Percentiles rank a stretch among this genome's conserved stretches.
These are phyloP conservation scores for Pilophorus perplexus DNA, from an alignment of 2,888 invertebrate species.

Conservation along the genomic window DNA sequence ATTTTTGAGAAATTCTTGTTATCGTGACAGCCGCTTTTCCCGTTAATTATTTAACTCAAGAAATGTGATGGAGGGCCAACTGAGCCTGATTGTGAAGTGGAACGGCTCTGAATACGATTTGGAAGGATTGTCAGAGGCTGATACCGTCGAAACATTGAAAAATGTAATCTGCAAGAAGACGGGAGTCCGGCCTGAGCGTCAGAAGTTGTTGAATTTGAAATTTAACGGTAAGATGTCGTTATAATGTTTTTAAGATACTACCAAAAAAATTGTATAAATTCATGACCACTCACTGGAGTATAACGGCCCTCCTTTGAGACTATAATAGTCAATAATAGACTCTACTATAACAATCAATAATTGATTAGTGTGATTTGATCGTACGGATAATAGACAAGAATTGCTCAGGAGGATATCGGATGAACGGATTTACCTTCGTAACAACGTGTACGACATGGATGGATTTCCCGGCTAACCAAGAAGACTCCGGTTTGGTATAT, in stretches of 20 bases:
- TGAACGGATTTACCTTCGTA: too few relatives aligned
- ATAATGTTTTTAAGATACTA: not conserved
- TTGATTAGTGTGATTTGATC: too few relatives aligned
- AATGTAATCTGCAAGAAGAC: constrained; percentile 82
- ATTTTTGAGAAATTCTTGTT: not conserved
- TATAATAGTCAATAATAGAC: too few relatives aligned
- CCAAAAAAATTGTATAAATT: too few relatives aligned
- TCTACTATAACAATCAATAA: too few relatives aligned
- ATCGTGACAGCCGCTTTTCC: not conserved
- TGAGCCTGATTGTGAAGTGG: constrained; percentile 78
- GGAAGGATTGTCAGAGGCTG: constrained; percentile 68
- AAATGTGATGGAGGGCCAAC: constrained; percentile 44
- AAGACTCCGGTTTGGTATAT: too few relatives aligned
- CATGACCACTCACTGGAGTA: too few relatives aligned
- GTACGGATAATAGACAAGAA: too few relatives aligned
- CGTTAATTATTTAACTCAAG: not conserved
- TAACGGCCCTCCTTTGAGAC: too few relatives aligned
- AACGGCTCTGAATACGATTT: constrained; percentile 86
- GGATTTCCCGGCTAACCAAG: too few relatives aligned
- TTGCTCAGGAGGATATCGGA: too few relatives aligned
- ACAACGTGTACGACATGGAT: too few relatives aligned
- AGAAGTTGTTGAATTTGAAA: constrained; percentile 90
- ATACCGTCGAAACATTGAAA: constrained; percentile 77
- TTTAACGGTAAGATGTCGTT: constrained; percentile 67
- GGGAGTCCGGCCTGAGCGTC: constrained; percentile 86